A percentile compares a stretch with the other conserved stretches of the same genome.
phyloP scores from a whole-genome alignment of 2,888 invertebrate species.

The Abrostola triplasia region DNA sequence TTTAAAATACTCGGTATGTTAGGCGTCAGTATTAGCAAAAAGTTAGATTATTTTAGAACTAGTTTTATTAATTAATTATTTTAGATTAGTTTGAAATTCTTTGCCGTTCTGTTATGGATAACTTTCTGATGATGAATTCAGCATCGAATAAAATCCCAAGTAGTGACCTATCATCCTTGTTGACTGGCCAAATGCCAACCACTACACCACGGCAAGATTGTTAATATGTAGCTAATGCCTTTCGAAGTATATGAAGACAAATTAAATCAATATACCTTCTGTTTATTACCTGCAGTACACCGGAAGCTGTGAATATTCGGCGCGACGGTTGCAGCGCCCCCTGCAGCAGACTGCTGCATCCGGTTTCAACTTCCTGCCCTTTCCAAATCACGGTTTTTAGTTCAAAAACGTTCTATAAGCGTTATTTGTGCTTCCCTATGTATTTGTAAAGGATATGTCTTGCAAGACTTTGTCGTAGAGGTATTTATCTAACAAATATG shows the following conservation, averaged over 20 bases:
- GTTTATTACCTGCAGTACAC: constrained; percentile 14
- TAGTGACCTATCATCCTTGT: no score
- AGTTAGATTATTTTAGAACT: no score
- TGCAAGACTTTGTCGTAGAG: not conserved
- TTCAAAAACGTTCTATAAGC: constrained; percentile 60
- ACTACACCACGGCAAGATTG: no score
- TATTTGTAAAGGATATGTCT: constrained; percentile 6
- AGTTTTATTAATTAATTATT: no score
- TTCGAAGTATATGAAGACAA: not conserved
- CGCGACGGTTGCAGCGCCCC: constrained; percentile 69
- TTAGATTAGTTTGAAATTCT: no score
- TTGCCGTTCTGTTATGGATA: no score
- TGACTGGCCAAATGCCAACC: no score
- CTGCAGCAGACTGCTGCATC: constrained; percentile 80
- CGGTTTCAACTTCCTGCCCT: constrained; percentile 78
- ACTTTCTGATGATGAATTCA: no score
- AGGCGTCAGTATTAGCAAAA: no score
- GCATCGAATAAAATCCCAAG: no score
- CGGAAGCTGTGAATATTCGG: constrained; percentile 80
- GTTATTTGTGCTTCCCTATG: constrained; percentile 65
- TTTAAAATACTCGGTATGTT: no score
- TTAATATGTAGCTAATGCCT: no score
- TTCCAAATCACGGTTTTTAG: constrained; percentile 75
- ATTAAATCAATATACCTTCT: constrained; percentile 19
- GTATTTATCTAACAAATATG: not conserved